Evolutionary conservation across 2,888 invertebrate species (phyloP).

Genomic region (Scelioninae gen. 2): DNA sequence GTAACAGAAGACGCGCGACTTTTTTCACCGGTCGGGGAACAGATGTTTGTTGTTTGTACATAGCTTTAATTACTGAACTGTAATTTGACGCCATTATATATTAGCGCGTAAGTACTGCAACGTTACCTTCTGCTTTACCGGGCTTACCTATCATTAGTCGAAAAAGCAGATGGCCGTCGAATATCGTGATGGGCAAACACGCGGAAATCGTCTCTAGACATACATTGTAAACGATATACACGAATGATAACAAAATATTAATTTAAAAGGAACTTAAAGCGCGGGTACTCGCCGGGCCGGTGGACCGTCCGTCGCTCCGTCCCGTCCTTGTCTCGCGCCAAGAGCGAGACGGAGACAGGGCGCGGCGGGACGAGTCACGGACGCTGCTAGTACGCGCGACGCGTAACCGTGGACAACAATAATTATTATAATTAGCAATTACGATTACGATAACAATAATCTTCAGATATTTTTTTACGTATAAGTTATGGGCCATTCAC

Average conservation of each 20-base stretch:
- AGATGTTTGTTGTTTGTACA: slow-evolving; percentile 52
- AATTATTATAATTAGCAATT: slow-evolving; percentile 52
- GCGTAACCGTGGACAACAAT: slow-evolving; percentile 50
- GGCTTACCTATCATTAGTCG: slow-evolving; percentile 50
- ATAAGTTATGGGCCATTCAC: slow-evolving; percentile 57
- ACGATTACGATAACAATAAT: slow-evolving; percentile 51
- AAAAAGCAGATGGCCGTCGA: slow-evolving; percentile 59
- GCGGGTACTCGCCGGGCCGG: too few relatives aligned
- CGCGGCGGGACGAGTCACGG: too few relatives aligned
- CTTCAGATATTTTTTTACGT: slow-evolving; percentile 60
- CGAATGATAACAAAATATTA: slow-evolving; percentile 35
- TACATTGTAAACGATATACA: slow-evolving; percentile 33
- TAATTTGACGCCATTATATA: slow-evolving; percentile 56
- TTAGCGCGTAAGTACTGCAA: slow-evolving; percentile 50
- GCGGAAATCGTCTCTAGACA: slow-evolving; percentile 41
- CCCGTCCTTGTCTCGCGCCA: too few relatives aligned
- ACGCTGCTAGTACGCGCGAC: slow-evolving; percentile 12
- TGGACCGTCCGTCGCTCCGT: too few relatives aligned
- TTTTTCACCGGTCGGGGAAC: slow-evolving; percentile 30
- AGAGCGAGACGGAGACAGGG: too few relatives aligned
- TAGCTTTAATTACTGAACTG: slow-evolving; percentile 53
- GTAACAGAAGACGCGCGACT: not conserved
- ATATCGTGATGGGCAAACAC: slow-evolving; percentile 43
- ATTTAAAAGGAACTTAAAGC: slow-evolving; percentile 1
- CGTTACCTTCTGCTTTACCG: slow-evolving; percentile 53